Evolutionary conservation across 1,140 invertebrate genomes (phyloP).

Genomic region (Megathymus violae): DNA sequence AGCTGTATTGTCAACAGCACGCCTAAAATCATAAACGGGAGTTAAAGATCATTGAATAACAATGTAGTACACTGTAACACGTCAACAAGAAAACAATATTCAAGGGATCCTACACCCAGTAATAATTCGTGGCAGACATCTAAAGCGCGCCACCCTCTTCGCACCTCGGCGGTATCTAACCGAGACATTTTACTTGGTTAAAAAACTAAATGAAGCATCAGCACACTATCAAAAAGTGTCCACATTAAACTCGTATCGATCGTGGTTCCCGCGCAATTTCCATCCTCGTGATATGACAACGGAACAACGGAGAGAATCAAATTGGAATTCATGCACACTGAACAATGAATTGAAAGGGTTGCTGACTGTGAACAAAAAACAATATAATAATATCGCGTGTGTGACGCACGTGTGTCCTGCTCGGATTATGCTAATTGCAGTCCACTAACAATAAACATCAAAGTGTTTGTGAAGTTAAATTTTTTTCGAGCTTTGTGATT

Average conservation of each 20-base stretch:
- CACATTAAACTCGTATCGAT: constrained; percentile 9
- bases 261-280: constrained; percentile 35
- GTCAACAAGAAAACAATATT: neutral
- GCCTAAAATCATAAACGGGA: too few relatives aligned
- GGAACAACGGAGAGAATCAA: constrained; percentile 45
- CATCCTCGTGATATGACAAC: constrained; percentile 47
- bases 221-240: neutral
- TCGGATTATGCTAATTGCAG: constrained; percentile 70
- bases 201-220: neutral
- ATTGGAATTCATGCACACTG: constrained; percentile 46
- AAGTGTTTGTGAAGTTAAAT: constrained; percentile 2
- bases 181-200: too few relatives aligned
- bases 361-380: constrained; percentile 42
- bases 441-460: constrained; percentile 11
- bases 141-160: neutral
- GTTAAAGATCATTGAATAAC: too few relatives aligned
- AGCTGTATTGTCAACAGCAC: too few relatives aligned
- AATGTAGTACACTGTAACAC: neutral
- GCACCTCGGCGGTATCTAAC: too few relatives aligned
- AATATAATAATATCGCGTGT: constrained; percentile 42
- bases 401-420: constrained; percentile 53
- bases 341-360: constrained; percentile 51
- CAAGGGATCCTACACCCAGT: neutral
- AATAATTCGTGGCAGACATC: neutral
- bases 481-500: constrained; percentile 6